phyloP scores from a whole-genome alignment of 2,888 invertebrate species.

The Noctua fimbriata region DNA sequence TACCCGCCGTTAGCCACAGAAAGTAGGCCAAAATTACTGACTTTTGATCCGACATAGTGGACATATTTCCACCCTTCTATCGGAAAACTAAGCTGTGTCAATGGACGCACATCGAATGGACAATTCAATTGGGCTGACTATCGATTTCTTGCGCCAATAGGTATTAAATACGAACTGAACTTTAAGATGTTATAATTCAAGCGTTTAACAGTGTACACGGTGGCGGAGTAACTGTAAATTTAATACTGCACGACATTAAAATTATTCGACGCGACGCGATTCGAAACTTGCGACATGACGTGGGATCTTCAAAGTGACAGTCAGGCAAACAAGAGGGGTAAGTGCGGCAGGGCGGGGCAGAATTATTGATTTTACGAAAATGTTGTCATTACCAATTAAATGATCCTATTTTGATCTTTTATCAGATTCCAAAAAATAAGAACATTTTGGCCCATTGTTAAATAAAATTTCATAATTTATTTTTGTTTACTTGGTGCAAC shows the following conservation, averaged over 20 bases:
- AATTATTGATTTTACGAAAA: conserved; percentile 16
- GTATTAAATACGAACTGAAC: not conserved
- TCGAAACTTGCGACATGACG: conserved; percentile 55
- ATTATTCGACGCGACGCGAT: conserved; percentile 37
- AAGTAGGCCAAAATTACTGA: conserved; percentile 94
- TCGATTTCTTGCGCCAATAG: not conserved
- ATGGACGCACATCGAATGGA: conserved; percentile 7
- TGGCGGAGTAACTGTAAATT: conserved; percentile 25
- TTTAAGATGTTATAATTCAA: not conserved
- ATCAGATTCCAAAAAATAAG: too few relatives aligned
- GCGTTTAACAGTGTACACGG: not conserved
- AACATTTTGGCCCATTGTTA: too few relatives aligned
- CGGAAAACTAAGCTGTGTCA: conserved; percentile 35
- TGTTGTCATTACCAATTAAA: conserved; percentile 6
- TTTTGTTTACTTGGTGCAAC: too few relatives aligned
- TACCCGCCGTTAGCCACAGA: conserved; percentile 96
- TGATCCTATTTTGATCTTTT: too few relatives aligned
- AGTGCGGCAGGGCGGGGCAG: not conserved
- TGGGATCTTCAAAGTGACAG: conserved; percentile 49
- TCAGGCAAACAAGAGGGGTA: not conserved
- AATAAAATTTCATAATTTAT: too few relatives aligned
- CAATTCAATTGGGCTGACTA: not conserved
- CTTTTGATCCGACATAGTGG: conserved; percentile 81
- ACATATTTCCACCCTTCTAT: conserved; percentile 1
- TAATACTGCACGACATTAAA: conserved; percentile 1